These are phyloP conservation scores for Trypoxylus dichotomus DNA, from an alignment of 1,140 invertebrate species.

Conservation along the genomic window DNA sequence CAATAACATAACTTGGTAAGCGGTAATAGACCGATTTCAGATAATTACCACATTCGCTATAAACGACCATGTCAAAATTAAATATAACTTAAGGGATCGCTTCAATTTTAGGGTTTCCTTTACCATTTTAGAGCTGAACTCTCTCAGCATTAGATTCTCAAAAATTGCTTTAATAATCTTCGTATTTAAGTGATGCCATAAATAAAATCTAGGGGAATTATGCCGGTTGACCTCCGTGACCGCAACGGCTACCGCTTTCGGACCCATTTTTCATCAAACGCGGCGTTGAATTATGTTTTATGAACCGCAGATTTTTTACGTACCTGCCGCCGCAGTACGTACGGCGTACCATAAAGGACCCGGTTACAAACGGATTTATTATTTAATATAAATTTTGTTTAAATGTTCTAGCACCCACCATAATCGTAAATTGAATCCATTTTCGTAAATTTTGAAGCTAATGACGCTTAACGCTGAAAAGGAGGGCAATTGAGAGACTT, in stretches of 20 bases:
- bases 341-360: background rate
- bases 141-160: background rate
- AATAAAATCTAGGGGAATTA: constrained; percentile 21
- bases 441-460: background rate
- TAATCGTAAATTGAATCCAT: background rate
- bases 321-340: background rate
- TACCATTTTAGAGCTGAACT: background rate
- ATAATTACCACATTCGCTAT: no score
- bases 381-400: background rate
- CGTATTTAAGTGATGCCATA: constrained; percentile 9
- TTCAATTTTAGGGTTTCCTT: no score
- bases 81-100: no score
- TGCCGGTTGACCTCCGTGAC: background rate
- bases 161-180: constrained; percentile 15
- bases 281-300: constrained; percentile 2
- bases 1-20: no score
- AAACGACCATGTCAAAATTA: no score
- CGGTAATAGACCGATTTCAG: no score
- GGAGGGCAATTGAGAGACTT: no score
- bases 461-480: background rate
- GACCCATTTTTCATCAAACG: background rate
- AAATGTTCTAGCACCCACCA: background rate
- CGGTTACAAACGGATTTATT: background rate
- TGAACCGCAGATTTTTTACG: background rate
- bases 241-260: background rate